phyloP scores from a whole-genome alignment of 2,797 vertebrate species.

The Pseudochirops corinnae region DNA sequence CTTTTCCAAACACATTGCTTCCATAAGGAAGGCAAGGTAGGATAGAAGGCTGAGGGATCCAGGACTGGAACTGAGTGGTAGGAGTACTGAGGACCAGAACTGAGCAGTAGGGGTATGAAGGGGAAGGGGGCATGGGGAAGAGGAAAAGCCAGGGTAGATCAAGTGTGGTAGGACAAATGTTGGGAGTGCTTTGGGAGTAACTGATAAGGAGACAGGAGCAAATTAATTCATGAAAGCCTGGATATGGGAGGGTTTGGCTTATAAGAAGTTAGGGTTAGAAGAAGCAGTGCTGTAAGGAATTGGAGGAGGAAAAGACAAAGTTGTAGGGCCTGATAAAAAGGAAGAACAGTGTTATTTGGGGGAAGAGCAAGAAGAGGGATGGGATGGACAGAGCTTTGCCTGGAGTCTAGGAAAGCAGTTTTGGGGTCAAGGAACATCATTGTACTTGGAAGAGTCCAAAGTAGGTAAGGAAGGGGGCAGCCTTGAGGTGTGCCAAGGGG shows the following conservation, averaged over 20 bases:
- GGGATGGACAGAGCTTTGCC: background rate
- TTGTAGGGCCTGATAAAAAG: background rate
- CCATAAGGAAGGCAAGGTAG: background rate
- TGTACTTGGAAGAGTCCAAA: slow-evolving; percentile 95
- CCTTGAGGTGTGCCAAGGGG: slow-evolving; percentile 78
- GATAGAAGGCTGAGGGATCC: background rate
- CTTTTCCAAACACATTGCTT: slow-evolving; percentile 57
- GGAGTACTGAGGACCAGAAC: background rate
- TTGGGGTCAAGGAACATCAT: slow-evolving; percentile 65
- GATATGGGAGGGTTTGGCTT: background rate
- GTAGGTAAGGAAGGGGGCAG: slow-evolving; percentile 87
- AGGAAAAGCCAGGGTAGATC: too few species aligned
- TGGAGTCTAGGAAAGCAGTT: background rate
- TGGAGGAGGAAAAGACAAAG: slow-evolving; percentile 1
- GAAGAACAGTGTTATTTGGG: slow-evolving; percentile 10
- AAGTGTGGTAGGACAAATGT: background rate
- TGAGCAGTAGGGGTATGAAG: background rate
- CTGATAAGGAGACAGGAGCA: background rate
- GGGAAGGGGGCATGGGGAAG: background rate
- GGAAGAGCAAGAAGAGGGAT: background rate
- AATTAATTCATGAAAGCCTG: background rate
- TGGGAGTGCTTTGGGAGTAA: rapidly evolving
- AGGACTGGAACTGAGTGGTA: background rate
- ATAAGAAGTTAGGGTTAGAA: background rate
- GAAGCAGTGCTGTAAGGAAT: slow-evolving; percentile 17